Evolutionary conservation across 1,140 invertebrate species (phyloP), one percentile per base, ranked within the genome.

Genomic region (Eumaeus atala): DNA sequence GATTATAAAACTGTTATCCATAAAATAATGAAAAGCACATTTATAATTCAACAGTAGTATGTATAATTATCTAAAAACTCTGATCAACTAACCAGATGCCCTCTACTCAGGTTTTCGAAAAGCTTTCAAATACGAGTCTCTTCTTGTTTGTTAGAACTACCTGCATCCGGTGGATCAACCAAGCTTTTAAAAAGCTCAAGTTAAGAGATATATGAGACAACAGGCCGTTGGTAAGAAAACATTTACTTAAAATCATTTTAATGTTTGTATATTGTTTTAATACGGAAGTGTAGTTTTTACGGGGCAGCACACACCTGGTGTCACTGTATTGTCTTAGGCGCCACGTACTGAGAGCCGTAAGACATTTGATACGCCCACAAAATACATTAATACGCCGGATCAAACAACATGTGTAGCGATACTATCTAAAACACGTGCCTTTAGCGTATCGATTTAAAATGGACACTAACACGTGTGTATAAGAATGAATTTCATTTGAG

Each of bases 291-390:
- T 56, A 56, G 53, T 63, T 63, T 61, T 62, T 68, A 61, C 58
- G 37, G 40, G 37, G 21, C 58, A 54, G 53, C 56, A 51, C 56
- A 54, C 77, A 83, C 75, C 79, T 83, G 79, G 77, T 42, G 14
- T 12, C 37, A 63, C 51, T 52, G 18, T 63, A 64, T 73, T 73
- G 76, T 73, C 65, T 74, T 67, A 71, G 72, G 77, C 74, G 73
- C 77, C 78, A 74, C 64, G 62, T 59, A 61, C 66, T 62, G 57
- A 62, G 59, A 62, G 67, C 60, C 65, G 48, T 65, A 62, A 73
- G 79, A 75, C 74, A 85, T 77, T 66, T 60, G 77, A 85, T 85
- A 82, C 80, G 77, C 77, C 78, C 80, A 85, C 73, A 80, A 72
- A 80, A 75, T 66, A 78, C 73, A 76, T 81, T 79, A 81, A 75